A percentile compares a stretch with the other conserved stretches of the same genome.
Evolutionary conservation across 2,797 vertebrate genomes (phyloP).

Genomic region (Cyclopterus lumpus): DNA sequence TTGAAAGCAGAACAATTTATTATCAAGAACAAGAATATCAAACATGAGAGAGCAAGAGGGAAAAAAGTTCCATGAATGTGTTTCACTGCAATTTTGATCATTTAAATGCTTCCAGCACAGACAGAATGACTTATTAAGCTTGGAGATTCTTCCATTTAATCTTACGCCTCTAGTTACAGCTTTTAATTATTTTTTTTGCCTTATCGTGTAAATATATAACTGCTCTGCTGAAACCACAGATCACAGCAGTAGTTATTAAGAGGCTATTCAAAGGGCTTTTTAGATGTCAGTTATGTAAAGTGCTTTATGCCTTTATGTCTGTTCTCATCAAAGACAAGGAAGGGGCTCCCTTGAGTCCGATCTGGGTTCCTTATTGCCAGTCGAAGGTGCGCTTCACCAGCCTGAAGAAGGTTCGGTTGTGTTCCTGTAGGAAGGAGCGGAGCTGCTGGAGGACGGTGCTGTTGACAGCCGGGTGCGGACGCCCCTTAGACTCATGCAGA

Average conservation of each 20-base stretch:
- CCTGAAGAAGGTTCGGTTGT: slow-evolving; percentile 93
- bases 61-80: slow-evolving; percentile 71
- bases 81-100: slow-evolving; percentile 70
- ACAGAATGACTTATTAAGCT: slow-evolving; percentile 76
- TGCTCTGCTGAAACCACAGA: slow-evolving; percentile 69
- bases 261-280: slow-evolving; percentile 54
- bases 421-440: slow-evolving; percentile 90
- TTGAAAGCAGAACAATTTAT: slow-evolving; percentile 87
- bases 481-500: slow-evolving; percentile 94
- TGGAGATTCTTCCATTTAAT: slow-evolving; percentile 62
- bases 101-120: slow-evolving; percentile 74
- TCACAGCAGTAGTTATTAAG: slow-evolving; percentile 64
- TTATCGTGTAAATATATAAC: slow-evolving; percentile 68
- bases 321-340: slow-evolving; percentile 42
- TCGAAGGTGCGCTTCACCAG: slow-evolving; percentile 93
- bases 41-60: slow-evolving; percentile 76
- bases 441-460: slow-evolving; percentile 90
- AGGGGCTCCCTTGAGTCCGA: slow-evolving; percentile 47
- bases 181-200: slow-evolving; percentile 51
- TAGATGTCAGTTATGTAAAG: slow-evolving; percentile 70
- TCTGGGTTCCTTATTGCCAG: slow-evolving; percentile 85
- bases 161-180: slow-evolving; percentile 67
- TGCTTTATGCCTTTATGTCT: slow-evolving; percentile 61
- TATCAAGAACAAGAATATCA: slow-evolving; percentile 89
- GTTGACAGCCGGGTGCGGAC: slow-evolving; percentile 92